These are phyloP conservation scores for Sebastolobus altivelis DNA, from an alignment of 2,797 vertebrate genomes.

Conservation along the genomic window DNA sequence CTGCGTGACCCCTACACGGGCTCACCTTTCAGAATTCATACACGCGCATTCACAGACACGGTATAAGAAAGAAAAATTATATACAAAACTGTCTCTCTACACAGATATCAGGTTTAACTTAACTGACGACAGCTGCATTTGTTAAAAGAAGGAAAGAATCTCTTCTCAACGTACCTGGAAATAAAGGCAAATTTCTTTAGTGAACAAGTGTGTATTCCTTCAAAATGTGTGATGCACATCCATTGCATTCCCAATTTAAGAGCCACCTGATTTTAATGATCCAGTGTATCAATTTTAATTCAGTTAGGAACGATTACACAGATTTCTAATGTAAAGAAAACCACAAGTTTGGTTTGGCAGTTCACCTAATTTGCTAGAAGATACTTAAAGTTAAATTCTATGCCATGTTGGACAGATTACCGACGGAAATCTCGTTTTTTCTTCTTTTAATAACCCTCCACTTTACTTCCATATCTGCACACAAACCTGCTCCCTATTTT, in stretches of 20 bases:
- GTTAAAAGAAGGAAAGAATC: not conserved
- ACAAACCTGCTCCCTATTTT: not conserved
- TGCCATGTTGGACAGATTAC: not conserved
- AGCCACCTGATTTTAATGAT: slow-evolving; percentile 29
- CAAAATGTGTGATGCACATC: slow-evolving; percentile 9
- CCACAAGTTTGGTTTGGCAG: not conserved
- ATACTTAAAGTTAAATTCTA: not conserved
- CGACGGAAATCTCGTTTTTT: not conserved
- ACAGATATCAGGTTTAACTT: slow-evolving; percentile 23
- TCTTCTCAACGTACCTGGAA: slow-evolving; percentile 28
- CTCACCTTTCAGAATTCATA: slow-evolving; percentile 53
- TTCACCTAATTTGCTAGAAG: not conserved
- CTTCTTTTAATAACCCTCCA: not conserved
- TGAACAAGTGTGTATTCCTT: slow-evolving; percentile 15
- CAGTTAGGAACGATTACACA: not conserved
- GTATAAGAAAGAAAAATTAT: slow-evolving; percentile 44
- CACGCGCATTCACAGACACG: slow-evolving; percentile 35
- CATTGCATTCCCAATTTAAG: not conserved
- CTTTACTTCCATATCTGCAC: not conserved
- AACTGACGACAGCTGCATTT: slow-evolving; percentile 25
- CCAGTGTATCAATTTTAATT: not conserved
- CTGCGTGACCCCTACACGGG: slow-evolving; percentile 30
- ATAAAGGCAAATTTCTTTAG: slow-evolving; percentile 33
- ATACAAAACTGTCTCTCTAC: slow-evolving; percentile 49
- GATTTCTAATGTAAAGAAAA: not conserved